Base-by-base conservation (phyloP, 2,888 invertebrate genomes). In the Thereva nobilitata region DNA sequence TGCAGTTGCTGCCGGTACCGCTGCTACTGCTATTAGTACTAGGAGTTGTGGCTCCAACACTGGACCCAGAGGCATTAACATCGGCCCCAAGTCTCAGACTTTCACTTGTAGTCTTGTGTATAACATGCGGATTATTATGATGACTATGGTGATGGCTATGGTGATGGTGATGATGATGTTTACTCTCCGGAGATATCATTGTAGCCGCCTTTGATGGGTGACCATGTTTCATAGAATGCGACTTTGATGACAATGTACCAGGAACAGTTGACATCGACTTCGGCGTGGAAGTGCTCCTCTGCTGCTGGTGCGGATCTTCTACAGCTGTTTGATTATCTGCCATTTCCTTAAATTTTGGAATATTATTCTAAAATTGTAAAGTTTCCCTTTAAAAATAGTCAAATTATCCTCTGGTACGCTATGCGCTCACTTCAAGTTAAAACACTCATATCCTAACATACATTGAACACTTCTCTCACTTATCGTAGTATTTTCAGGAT, bases 31-130 rank as follows among this genome's bases (percentile, higher is more conserved):
- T 73, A 66, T 73, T 71, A 8, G 75, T 69, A 75, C 71, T 63
- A 35, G 68, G 10, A 56, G 67, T 67, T 47, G 67, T 70, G 5
- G 66, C 69, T 53, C 68, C 67, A n/a, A 66, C 66, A 59, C 65
- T 69, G 34, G 59, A 65, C 37, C 66, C 57, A 44, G 53, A 41
- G 8, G 42, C 6, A 53, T 53, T 53, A 41, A 65, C 35, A 9
- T 65, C 65, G 40, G 47, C 61, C 10, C 49, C 56, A 41, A 65
- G 56, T 73, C 89, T 86, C 79, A 89, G 84, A 82, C 88, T 87
- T 83, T 89, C 89, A 82, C 86, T 89, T 75, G 88, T 89, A 74
- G 88, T 88, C 79, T 87, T 86, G 80, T 87, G 87, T 79, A 88
- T 84, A 77, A 86, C 85, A 67, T 73, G 55, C 38, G 72, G 70